phyloP scores from a whole-genome alignment of 2,797 vertebrate species.

The Melanogrammus aeglefinus region DNA sequence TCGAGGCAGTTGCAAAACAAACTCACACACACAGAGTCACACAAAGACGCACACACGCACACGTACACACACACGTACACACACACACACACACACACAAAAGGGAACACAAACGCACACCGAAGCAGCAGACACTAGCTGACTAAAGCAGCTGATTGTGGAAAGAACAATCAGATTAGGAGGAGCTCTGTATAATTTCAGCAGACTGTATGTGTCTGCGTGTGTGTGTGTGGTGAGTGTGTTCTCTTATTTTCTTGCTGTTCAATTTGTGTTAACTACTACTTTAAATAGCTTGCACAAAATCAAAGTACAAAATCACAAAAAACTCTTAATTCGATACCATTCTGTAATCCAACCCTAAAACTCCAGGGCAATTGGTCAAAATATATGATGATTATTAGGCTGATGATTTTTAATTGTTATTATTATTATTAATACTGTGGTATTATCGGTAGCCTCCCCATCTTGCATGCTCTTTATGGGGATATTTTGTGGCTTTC shows the following conservation, averaged over 20 bases:
- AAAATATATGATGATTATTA: too few species aligned
- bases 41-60: slow-evolving; percentile 4
- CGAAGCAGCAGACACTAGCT: slow-evolving; percentile 43
- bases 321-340: neutral
- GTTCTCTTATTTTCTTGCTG: neutral
- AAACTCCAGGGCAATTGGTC: too few species aligned
- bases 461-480: neutral
- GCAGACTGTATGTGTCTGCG: slow-evolving; percentile 33
- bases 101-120: neutral
- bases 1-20: slow-evolving; percentile 37
- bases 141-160: slow-evolving; percentile 68
- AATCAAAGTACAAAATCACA: neutral
- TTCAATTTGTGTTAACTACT: neutral
- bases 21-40: slow-evolving; percentile 21
- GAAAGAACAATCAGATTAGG: slow-evolving; percentile 75
- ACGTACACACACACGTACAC: neutral
- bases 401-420: too few species aligned
- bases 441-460: neutral
- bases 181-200: slow-evolving; percentile 61
- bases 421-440: too few species aligned
- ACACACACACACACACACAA: neutral
- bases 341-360: neutral
- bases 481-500: slow-evolving; percentile 1
- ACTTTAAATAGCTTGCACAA: slow-evolving; percentile 4
- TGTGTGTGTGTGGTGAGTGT: neutral